Evolutionary conservation across 2,113 vertebrate genomes (phyloP).

Genomic region (Grantiella picta): DNA sequence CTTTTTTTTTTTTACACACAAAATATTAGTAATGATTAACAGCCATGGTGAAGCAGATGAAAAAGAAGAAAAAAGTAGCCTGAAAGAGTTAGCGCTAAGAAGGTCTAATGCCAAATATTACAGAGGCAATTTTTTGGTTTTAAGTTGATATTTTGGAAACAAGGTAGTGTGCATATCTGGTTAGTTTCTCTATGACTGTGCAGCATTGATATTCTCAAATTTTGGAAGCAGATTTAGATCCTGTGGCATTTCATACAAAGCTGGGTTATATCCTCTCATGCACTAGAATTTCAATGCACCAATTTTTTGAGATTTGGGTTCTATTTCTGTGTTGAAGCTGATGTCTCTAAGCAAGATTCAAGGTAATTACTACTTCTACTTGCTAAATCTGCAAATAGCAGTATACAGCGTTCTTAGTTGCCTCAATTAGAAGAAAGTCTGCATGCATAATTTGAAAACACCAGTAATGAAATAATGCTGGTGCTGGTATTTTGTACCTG

Average conservation of each 20-base stretch:
- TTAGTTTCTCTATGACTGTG: neutral
- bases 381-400: slow-evolving; percentile 1
- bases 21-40: neutral
- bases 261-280: neutral
- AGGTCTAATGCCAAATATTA: neutral
- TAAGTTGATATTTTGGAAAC: neutral
- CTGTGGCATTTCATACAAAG: neutral
- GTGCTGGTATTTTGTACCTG: neutral
- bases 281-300: neutral
- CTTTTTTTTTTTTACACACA: neutral
- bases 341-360: neutral
- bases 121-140: neutral
- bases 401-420: neutral
- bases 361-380: neutral
- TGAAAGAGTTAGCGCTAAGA: neutral
- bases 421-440: neutral
- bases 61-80: neutral
- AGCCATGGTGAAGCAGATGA: neutral
- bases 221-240: neutral
- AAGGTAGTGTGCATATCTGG: neutral
- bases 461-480: neutral
- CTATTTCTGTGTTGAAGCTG: neutral
- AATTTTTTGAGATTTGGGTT: neutral
- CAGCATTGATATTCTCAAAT: neutral
- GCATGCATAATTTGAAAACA: neutral